These are phyloP conservation scores for Crocidura indochinensis DNA, from an alignment of 2,797 vertebrate genomes.

Conservation along the genomic window DNA sequence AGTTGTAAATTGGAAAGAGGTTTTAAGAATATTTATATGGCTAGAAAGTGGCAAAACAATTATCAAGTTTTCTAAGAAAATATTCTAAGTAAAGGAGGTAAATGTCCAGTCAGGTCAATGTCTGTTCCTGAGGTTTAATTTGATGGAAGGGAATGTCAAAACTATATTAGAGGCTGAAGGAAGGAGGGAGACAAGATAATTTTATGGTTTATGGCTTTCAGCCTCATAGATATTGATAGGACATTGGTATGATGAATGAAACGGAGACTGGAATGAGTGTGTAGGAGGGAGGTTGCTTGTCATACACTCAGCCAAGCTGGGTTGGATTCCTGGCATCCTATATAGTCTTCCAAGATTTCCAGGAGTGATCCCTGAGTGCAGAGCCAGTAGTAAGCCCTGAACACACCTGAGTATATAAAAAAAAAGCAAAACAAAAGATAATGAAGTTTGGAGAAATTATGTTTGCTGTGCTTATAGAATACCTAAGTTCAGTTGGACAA, in stretches of 20 bases:
- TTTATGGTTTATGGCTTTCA: not conserved
- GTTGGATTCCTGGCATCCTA: no score
- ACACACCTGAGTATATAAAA: no score
- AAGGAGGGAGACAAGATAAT: not conserved
- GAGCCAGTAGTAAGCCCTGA: no score
- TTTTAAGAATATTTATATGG: constrained; percentile 8
- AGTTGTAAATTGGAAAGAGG: not conserved
- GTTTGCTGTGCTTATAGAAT: not conserved
- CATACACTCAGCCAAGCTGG: no score
- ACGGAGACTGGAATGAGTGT: no score
- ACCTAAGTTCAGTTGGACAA: not conserved
- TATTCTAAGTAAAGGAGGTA: constrained; percentile 18
- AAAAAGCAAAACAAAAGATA: not conserved
- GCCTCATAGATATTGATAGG: not conserved
- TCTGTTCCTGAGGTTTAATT: not conserved
- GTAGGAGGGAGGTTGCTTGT: no score
- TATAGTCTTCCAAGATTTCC: no score
- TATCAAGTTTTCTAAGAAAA: not conserved
- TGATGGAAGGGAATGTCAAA: no score
- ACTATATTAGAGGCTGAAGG: not conserved
- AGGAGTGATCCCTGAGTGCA: no score
- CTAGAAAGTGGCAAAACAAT: constrained; percentile 37
- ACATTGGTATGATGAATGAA: no score
- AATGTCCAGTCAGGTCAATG: not conserved
- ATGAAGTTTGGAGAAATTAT: constrained; percentile 8